A percentile compares a stretch with the other conserved stretches of the same genome.
Conservation (phyloP, 1,140 invertebrate genomes). For the Penaeus indicus region DNA sequence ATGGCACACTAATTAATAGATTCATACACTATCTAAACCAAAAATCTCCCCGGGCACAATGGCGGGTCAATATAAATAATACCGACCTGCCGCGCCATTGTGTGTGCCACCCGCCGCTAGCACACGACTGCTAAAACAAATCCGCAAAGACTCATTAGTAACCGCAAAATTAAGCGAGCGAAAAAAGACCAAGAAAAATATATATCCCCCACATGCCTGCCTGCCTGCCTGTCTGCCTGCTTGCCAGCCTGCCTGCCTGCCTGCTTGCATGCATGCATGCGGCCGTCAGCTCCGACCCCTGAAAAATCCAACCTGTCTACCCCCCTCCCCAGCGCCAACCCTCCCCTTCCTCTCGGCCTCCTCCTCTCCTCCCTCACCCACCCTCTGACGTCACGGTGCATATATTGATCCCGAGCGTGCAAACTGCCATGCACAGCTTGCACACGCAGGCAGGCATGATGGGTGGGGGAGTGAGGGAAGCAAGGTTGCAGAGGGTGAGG, state of each 20-base stretch:
- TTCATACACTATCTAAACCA: too few species aligned
- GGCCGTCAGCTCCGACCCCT: constrained; percentile 34
- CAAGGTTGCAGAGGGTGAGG: background rate
- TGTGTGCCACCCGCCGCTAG: too few species aligned
- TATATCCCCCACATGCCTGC: constrained; percentile 2
- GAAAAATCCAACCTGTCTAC: constrained; percentile 38
- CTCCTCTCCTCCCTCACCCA: background rate
- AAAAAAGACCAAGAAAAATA: constrained; percentile 21
- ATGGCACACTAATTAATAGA: too few species aligned
- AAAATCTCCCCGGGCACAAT: too few species aligned
- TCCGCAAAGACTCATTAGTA: constrained; percentile 19
- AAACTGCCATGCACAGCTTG: constrained; percentile 57
- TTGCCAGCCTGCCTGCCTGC: too few species aligned
- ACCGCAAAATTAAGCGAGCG: constrained; percentile 22
- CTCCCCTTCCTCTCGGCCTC: constrained; percentile 1
- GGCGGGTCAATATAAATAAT: too few species aligned
- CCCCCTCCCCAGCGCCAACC: background rate
- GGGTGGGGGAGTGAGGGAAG: background rate
- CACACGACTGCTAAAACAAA: too few species aligned
- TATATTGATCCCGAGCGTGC: constrained; percentile 48
- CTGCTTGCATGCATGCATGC: constrained; percentile 16
- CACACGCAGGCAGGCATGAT: constrained; percentile 34
- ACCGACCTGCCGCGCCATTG: too few species aligned
- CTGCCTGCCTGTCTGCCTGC: too few species aligned
- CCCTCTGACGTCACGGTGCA: constrained; percentile 49